A percentile compares a stretch with the other conserved stretches of the same genome.
These are phyloP conservation scores for Spheniscus humboldti DNA, from an alignment of 2,797 vertebrate species.

Conservation along the genomic window DNA sequence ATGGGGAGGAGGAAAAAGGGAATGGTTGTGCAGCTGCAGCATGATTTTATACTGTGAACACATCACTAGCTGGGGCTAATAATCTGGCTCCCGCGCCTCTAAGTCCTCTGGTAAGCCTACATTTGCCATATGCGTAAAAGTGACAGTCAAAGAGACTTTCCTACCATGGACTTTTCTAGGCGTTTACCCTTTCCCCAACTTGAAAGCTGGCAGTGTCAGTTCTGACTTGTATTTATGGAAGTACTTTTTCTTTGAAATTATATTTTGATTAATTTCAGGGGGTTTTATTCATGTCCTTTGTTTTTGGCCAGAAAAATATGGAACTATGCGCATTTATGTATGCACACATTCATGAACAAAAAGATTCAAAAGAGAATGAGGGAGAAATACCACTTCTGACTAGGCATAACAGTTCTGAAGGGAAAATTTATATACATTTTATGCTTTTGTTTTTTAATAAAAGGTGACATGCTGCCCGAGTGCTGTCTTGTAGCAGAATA, in stretches of 20 bases:
- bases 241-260: neutral
- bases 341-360: neutral
- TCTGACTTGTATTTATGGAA: neutral
- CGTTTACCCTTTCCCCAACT: neutral
- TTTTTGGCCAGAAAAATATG: neutral
- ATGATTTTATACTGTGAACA: neutral
- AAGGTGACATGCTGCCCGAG: neutral
- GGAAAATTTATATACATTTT: neutral
- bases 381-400: neutral
- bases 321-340: neutral
- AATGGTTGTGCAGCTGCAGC: neutral
- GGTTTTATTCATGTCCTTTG: neutral
- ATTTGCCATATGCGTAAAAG: neutral
- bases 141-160: neutral
- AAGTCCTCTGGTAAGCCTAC: neutral
- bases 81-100: neutral
- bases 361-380: neutral
- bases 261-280: neutral
- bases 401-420: neutral
- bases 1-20: neutral
- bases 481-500: constrained; percentile 10
- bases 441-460: neutral
- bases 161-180: neutral
- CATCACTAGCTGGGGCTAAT: neutral
- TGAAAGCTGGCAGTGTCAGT: neutral